Conservation (phyloP, 2,797 vertebrate genomes). For the Staurois parvus region DNA sequence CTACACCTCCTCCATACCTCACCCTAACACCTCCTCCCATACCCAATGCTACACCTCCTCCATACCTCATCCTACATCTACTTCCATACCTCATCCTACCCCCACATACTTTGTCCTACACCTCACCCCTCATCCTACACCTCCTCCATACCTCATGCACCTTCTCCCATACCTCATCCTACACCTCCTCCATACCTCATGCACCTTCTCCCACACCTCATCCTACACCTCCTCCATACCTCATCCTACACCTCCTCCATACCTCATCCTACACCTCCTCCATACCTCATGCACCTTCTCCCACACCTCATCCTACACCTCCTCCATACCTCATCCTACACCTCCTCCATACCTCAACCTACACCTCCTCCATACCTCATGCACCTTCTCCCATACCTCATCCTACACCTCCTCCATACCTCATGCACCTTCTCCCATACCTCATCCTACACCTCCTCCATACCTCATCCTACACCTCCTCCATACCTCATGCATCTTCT, state of each 20-base stretch:
- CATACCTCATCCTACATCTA: not conserved
- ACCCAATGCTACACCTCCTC: not conserved
- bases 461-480: not conserved
- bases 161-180: too few species aligned
- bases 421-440: too few species aligned
- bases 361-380: not conserved
- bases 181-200: too few species aligned
- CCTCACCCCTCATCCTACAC: too few species aligned
- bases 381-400: not conserved
- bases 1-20: too few species aligned
- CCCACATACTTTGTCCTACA: too few species aligned
- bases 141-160: not conserved
- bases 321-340: not conserved
- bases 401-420: not conserved
- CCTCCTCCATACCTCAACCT: not conserved
- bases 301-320: not conserved
- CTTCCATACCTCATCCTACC: not conserved
- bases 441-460: not conserved
- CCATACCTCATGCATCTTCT: too few species aligned
- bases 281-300: not conserved
- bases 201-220: too few species aligned
- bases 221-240: not conserved
- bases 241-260: not conserved
- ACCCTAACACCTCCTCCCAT: too few species aligned
- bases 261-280: not conserved